Evolutionary conservation across 23 tunicate genomes (phyloP), one percentile per base, ranked within the genome.

Genomic region (Diplosoma virens): DNA sequence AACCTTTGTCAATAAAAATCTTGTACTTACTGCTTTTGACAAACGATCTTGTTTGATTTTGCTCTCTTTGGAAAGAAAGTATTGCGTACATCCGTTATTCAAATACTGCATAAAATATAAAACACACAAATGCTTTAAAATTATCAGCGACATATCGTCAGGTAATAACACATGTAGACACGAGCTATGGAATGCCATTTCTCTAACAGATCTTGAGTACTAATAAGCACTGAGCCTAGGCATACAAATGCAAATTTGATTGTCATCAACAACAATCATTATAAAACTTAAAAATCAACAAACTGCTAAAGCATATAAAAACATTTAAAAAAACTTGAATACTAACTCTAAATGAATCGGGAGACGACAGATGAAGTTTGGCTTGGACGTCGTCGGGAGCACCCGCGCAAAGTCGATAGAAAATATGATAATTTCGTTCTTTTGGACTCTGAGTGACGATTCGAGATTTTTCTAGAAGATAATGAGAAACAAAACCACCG

Each of bases 401-500:
- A 0, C 98, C 98, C 76, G 88, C 81, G 45, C 98, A 93, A 17
- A 93, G 73, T 47, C 98, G 79, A 82, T 93, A 93, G 55, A 93
- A 93, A 21, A 93, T 86, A 48, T 93, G 98, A 56, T 93, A 93
- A 48, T 93, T 93, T 52, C 98, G 55, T 45, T 93, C 98, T 37
- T 82, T 81, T 32, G 84, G 31, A 65, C 75, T 70, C 33, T 93
- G 98, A 16, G 77, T 46, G 0, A 93, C 98, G 41, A 93, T 93
- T 47, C 98, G 80, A 23, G 98, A 93, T 33, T 85, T 86, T 41
- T 93, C 98, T 18, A 93, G 84, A 45, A 93, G 58, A 53, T 93
- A 93, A 69, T 93, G 98, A 60, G 98, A 93, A 3, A 93, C 80
- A 70, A 85, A 86, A 48, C 93, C 98, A 30, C 98, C 98, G 26